phyloP scores from a whole-genome alignment of 2,797 vertebrate genomes.

The Falco cherrug region DNA sequence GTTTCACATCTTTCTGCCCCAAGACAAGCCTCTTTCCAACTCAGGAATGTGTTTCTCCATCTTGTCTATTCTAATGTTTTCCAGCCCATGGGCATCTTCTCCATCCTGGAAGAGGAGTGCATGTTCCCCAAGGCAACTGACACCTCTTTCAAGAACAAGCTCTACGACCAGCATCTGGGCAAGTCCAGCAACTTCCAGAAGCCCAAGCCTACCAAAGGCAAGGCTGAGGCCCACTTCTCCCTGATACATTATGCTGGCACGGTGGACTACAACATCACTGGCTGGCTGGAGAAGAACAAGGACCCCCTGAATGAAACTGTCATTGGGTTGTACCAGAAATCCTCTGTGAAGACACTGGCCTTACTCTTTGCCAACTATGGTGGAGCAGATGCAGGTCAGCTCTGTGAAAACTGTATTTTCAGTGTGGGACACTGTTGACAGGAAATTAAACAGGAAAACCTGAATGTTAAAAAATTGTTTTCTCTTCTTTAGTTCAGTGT shows the following conservation, averaged over 20 bases:
- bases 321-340: conserved; percentile 84
- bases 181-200: conserved; percentile 88
- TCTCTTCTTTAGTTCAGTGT: neutral
- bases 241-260: conserved; percentile 83
- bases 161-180: conserved; percentile 82
- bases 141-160: neutral
- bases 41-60: neutral
- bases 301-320: conserved; percentile 89
- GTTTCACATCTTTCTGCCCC: too few species aligned
- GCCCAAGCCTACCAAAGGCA: conserved; percentile 84
- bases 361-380: conserved; percentile 29
- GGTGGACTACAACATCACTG: conserved; percentile 81
- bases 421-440: too few species aligned
- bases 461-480: too few species aligned
- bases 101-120: conserved; percentile 87
- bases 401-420: neutral
- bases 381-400: conserved; percentile 33
- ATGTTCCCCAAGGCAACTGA: conserved; percentile 86
- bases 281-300: conserved; percentile 86
- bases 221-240: conserved; percentile 85
- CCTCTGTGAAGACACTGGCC: conserved; percentile 79
- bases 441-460: too few species aligned
- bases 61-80: neutral
- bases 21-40: too few species aligned
- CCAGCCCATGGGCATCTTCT: conserved; percentile 87